These are phyloP conservation scores for Rhincodon typus DNA, from an alignment of 2,797 vertebrate genomes.

Conservation along the genomic window DNA sequence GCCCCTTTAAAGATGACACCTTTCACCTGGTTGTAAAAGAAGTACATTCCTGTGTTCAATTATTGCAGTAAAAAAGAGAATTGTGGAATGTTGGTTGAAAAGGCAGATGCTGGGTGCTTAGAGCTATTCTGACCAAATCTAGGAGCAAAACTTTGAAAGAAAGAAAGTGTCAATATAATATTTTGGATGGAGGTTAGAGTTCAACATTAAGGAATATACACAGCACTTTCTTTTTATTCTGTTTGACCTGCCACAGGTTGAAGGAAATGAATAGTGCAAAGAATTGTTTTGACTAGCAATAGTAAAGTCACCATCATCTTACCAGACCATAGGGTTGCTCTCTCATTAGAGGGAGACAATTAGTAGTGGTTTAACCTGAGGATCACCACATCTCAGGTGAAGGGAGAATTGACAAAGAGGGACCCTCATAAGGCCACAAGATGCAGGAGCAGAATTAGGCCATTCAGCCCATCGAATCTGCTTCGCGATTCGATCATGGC, in stretches of 20 bases:
- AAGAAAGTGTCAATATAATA: background rate
- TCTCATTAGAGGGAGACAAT: no score
- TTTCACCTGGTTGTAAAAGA: background rate
- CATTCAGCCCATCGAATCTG: no score
- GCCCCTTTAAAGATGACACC: background rate
- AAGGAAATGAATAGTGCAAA: no score
- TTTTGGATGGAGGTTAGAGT: background rate
- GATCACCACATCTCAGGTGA: no score
- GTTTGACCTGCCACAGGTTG: background rate
- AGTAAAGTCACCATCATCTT: no score
- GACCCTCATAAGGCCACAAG: no score
- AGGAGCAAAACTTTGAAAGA: background rate
- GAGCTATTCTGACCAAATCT: background rate
- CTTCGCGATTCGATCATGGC: no score
- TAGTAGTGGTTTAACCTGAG: no score
- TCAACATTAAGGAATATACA: background rate
- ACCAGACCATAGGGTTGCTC: no score
- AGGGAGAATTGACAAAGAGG: no score
- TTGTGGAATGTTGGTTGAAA: background rate
- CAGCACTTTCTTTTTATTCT: background rate
- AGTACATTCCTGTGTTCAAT: background rate
- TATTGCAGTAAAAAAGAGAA: background rate
- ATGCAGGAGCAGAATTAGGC: no score
- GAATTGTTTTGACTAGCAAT: no score
- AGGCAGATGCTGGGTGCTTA: background rate